phyloP scores from a whole-genome alignment of 2,113 vertebrate species.

The Ondatra zibethicus region DNA sequence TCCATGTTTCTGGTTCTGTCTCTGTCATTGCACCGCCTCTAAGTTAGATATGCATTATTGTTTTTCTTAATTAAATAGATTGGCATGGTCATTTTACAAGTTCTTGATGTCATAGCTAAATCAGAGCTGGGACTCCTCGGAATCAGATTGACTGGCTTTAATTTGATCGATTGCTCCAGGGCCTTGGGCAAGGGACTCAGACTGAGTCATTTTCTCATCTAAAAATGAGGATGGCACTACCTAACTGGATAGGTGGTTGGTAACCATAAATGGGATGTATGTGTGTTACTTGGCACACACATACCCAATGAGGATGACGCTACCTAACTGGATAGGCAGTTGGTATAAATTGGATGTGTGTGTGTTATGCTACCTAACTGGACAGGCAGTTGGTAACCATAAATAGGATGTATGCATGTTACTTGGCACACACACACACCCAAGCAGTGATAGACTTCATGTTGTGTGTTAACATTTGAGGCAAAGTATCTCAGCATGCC shows the following conservation, averaged over 20 bases:
- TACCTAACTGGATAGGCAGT: neutral
- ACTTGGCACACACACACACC: neutral
- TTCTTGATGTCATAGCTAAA: neutral
- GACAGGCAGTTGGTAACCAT: neutral
- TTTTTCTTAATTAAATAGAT: slow-evolving; percentile 31
- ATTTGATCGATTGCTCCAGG: neutral
- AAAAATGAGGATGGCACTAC: neutral
- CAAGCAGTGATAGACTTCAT: neutral
- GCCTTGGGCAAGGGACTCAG: neutral
- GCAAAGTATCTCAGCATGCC: neutral
- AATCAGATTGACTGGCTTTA: neutral
- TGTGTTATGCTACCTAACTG: neutral
- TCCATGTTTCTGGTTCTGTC: neutral
- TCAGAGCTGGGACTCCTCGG: neutral
- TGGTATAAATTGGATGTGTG: neutral
- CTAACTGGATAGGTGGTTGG: neutral
- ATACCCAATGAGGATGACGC: neutral
- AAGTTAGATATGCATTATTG: neutral
- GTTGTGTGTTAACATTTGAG: neutral
- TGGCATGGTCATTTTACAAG: neutral
- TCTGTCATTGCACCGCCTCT: neutral
- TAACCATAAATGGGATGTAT: neutral
- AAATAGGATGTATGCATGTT: neutral
- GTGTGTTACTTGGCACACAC: neutral
- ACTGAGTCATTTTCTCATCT: slow-evolving; percentile 46